Evolutionary conservation across 1,140 invertebrate genomes (phyloP), one percentile per base, ranked within the genome.

Genomic region (Geopemphigus sp.): DNA sequence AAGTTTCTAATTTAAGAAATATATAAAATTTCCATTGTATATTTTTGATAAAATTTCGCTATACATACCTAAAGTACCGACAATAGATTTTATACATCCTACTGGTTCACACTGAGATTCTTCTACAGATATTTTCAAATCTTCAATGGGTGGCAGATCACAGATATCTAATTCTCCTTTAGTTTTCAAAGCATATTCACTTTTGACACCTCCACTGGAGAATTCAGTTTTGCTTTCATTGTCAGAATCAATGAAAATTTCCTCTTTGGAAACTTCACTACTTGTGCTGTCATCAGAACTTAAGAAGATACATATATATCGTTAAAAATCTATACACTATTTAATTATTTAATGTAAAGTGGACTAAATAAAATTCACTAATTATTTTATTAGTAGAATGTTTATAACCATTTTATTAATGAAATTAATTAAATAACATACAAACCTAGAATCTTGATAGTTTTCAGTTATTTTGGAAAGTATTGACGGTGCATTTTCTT

Each of bases 131-230:
- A 96, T 94, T 82, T 91, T 88, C 56, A 96, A 87, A 83, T 95
- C 92, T 85, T 95, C 90, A 82, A 96, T 92, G 0, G 93, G 92
- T 3, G 94, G 94, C 61, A 96, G 86, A 83, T 95, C 91, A 84
- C 81, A 72, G 15, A 84, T 59, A 56, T 70, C 76, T 59, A 84
- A 54, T 72, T 83, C 83, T 50, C 83, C 83, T 73, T 83, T 82
- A 5, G 82, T 82, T 56, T 57, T 80, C 5, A 57, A 39, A 39
- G n/a, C 22, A 53, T 12, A 1, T 14, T 17, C 12, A 22, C 56
- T 50, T 39, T 57, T 59, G 32, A n/a, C n/a, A n/a, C 32, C 39
- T 0, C 8, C 17, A 15, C 4, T 57, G 29, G 22, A 22, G 47
- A 72, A 59, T 39, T 17, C 14, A 0, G 39, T 74, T 29, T 32